Conservation (phyloP, 2,888 invertebrate genomes). For the Eupithecia subumbrata region DNA sequence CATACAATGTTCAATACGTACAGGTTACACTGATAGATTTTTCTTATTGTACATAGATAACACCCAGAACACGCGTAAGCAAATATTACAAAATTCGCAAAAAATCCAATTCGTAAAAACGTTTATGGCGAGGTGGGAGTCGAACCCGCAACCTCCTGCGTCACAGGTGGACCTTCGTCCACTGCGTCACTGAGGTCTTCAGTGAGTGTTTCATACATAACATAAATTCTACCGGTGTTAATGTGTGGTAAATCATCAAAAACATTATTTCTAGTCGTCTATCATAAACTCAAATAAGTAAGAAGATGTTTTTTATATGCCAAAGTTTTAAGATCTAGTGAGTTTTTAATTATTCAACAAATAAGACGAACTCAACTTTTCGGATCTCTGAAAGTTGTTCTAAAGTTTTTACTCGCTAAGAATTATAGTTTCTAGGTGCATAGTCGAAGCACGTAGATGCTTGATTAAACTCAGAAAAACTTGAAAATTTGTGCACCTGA, state of each 20-base stretch:
- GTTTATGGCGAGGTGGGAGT: too few species aligned
- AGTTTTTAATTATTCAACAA: constrained; percentile 1
- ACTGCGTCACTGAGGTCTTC: too few species aligned
- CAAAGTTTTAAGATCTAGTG: background rate
- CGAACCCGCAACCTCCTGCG: too few species aligned
- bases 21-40: too few species aligned
- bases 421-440: background rate
- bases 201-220: too few species aligned
- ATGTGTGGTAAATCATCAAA: background rate
- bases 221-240: too few species aligned
- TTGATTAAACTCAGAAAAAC: constrained; percentile 1
- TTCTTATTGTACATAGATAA: too few species aligned
- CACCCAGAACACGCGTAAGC: too few species aligned
- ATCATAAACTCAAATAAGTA: background rate
- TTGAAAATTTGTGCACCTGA: background rate
- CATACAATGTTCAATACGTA: too few species aligned
- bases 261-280: background rate
- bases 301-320: background rate
- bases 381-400: background rate
- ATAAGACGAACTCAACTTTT: background rate
- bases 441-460: background rate
- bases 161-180: too few species aligned
- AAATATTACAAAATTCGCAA: too few species aligned
- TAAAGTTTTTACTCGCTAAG: background rate
- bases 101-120: too few species aligned